phyloP scores from a whole-genome alignment of 2,113 vertebrate species.

The Odontesthes bonariensis region DNA sequence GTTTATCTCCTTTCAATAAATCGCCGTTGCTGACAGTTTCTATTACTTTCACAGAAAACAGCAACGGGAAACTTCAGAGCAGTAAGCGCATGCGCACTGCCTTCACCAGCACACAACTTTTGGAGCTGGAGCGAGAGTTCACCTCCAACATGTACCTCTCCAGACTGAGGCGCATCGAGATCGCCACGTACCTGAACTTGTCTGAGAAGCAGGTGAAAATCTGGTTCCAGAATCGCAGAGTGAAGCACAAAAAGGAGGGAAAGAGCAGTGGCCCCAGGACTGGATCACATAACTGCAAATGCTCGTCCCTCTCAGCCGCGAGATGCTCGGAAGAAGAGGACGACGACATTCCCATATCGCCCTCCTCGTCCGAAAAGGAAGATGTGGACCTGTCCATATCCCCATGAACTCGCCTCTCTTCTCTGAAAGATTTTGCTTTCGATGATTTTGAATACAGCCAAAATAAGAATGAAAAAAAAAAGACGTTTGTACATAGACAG shows the following conservation, averaged over 20 bases:
- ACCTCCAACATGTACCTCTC: slow-evolving; percentile 99
- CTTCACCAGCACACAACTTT: slow-evolving; percentile 98
- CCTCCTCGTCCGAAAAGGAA: slow-evolving; percentile 95
- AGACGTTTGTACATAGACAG: slow-evolving; percentile 81
- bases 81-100: slow-evolving; percentile 99
- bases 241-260: slow-evolving; percentile 99
- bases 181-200: slow-evolving; percentile 98
- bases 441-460: slow-evolving; percentile 73
- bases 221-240: slow-evolving; percentile 99
- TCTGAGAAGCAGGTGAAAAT: slow-evolving; percentile 99
- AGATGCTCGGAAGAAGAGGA: slow-evolving; percentile 93
- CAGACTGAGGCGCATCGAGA: slow-evolving; percentile 97
- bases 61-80: slow-evolving; percentile 92
- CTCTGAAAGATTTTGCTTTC: slow-evolving; percentile 59
- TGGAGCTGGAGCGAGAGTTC: slow-evolving; percentile 98
- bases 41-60: slow-evolving; percentile 84
- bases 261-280: slow-evolving; percentile 88
- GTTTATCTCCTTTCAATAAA: neutral
- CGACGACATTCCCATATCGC: slow-evolving; percentile 92
- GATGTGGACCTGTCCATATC: slow-evolving; percentile 93
- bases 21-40: slow-evolving; percentile 1
- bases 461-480: slow-evolving; percentile 76
- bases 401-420: slow-evolving; percentile 77
- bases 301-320: slow-evolving; percentile 89
- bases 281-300: slow-evolving; percentile 90